Evolutionary conservation across 2,888 invertebrate species (phyloP).

Genomic region (Rutpela maculata): DNA sequence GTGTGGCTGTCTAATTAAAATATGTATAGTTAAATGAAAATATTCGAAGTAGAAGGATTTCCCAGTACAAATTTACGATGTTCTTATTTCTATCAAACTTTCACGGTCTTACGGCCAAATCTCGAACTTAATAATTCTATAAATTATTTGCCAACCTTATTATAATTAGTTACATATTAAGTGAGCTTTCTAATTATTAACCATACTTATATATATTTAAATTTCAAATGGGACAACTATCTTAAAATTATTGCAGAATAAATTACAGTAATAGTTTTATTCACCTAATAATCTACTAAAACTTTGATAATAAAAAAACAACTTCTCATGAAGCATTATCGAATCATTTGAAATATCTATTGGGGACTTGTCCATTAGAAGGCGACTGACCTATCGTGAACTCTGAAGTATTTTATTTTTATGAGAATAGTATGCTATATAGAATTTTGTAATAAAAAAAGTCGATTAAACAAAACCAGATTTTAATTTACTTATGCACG

Average conservation of each 20-base stretch:
- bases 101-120: background rate
- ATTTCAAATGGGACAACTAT: constrained; percentile 25
- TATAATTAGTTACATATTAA: constrained; percentile 27
- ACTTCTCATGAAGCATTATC: constrained; percentile 9
- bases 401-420: constrained; percentile 29
- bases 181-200: constrained; percentile 29
- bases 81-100: constrained; percentile 5
- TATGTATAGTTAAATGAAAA: too few relatives aligned
- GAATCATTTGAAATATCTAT: constrained; percentile 19
- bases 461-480: constrained; percentile 35
- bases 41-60: background rate
- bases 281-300: constrained; percentile 31
- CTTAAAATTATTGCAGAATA: constrained; percentile 20
- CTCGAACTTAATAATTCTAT: background rate
- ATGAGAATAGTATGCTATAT: constrained; percentile 31
- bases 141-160: constrained; percentile 23
- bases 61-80: background rate
- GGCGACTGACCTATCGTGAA: constrained; percentile 38
- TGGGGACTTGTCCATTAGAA: constrained; percentile 32
- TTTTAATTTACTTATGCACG: constrained; percentile 30
- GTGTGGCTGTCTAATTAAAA: too few relatives aligned
- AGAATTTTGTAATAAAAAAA: constrained; percentile 29
- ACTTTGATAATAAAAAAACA: constrained; percentile 1
- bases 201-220: constrained; percentile 25
- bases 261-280: constrained; percentile 24